Evolutionary conservation across 2,113 vertebrate genomes (phyloP).

Genomic region (Hippopotamus amphibius): DNA sequence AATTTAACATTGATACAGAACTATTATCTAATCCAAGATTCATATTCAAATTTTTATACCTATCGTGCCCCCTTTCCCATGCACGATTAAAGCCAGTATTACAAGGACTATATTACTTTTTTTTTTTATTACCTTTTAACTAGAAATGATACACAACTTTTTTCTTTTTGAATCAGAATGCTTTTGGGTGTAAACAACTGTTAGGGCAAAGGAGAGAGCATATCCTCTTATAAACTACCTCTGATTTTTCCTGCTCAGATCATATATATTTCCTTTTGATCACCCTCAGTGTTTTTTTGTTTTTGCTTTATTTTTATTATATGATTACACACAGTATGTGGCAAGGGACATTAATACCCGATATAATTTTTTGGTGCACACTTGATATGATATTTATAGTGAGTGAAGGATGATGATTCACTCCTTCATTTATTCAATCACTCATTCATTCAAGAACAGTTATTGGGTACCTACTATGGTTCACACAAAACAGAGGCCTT

Average conservation of each 20-base stretch:
- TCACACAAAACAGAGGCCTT: background rate
- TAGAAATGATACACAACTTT: background rate
- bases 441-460: background rate
- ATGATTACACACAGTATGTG: background rate
- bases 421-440: background rate
- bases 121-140: background rate
- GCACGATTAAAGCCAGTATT: background rate
- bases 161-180: background rate
- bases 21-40: background rate
- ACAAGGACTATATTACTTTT: background rate
- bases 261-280: background rate
- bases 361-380: background rate
- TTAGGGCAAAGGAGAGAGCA: background rate
- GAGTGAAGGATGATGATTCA: background rate
- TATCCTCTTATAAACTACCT: background rate
- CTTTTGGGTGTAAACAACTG: background rate
- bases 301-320: slow-evolving; percentile 17
- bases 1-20: background rate
- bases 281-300: background rate
- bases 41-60: background rate
- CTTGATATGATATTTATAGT: background rate
- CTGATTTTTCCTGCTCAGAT: background rate
- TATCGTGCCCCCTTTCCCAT: background rate
- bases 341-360: background rate
- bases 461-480: background rate